Conservation (phyloP, 1,140 invertebrate species). For the Oscheius sp. region DNA sequence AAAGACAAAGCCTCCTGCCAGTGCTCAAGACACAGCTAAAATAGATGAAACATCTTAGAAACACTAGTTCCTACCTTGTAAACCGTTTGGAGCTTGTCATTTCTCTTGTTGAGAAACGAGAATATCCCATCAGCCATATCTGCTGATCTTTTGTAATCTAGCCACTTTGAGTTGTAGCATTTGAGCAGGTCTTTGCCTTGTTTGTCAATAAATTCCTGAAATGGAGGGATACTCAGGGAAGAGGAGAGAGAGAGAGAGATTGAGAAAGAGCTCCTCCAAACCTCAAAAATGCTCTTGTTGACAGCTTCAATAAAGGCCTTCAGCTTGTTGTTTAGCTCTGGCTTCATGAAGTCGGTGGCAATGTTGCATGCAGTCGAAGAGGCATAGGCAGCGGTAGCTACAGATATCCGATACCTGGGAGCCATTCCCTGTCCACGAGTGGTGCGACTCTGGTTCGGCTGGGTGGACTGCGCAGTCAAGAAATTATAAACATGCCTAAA, state of each 20-base stretch:
- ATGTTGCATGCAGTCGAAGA: background rate
- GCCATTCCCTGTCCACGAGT: background rate
- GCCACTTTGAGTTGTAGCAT: constrained; percentile 98
- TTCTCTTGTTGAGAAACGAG: constrained; percentile 92
- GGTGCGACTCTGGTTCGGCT: background rate
- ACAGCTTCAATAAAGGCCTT: constrained; percentile 86
- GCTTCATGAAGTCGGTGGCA: constrained; percentile 80
- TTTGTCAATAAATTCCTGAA: background rate
- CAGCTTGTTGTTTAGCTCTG: constrained; percentile 89
- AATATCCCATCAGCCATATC: constrained; percentile 95
- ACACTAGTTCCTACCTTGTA: constrained; percentile 71
- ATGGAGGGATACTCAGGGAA: background rate
- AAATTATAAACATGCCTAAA: background rate
- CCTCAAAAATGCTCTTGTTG: constrained; percentile 67
- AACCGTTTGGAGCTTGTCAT: constrained; percentile 93
- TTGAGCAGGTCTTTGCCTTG: constrained; percentile 81
- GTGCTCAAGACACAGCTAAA: constrained; percentile 84
- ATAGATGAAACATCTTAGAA: background rate
- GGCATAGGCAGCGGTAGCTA: no score
- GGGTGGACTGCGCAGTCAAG: background rate
- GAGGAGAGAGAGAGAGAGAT: no score
- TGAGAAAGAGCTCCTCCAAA: constrained; percentile 70
- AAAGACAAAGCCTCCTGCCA: constrained; percentile 93
- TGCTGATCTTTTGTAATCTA: constrained; percentile 95
- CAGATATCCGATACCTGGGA: background rate